Percentiles rank a stretch among this genome's conserved stretches.
These are phyloP conservation scores for Mareca strepera DNA, from an alignment of 2,797 vertebrate species.

Conservation along the genomic window DNA sequence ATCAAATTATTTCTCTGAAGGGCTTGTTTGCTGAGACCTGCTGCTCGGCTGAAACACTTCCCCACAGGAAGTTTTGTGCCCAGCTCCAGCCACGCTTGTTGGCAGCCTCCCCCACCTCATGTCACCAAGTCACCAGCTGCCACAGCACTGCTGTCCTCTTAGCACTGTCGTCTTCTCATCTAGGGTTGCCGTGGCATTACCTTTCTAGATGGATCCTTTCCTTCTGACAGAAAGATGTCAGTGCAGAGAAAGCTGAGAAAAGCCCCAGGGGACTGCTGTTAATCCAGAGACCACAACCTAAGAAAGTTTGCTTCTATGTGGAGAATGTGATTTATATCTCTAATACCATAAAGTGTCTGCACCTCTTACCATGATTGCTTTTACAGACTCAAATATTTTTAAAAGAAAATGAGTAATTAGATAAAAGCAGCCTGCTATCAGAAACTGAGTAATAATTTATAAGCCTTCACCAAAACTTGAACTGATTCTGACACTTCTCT, in stretches of 20 bases:
- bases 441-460: constrained; percentile 1
- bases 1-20: not conserved
- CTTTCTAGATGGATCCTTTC: not conserved
- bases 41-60: not conserved
- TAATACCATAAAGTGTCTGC: not conserved
- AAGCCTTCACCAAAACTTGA: not conserved
- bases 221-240: not conserved
- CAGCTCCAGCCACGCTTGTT: not conserved
- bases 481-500: constrained; percentile 18
- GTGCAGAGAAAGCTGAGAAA: not conserved
- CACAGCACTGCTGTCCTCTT: not conserved
- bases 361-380: not conserved
- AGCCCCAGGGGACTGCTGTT: not conserved
- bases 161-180: not conserved
- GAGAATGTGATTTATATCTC: not conserved
- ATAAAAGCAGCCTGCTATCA: not conserved
- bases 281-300: not conserved
- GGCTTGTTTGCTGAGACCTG: not conserved
- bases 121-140: not conserved
- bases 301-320: not conserved
- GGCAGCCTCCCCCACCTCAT: not conserved
- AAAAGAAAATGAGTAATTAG: constrained; percentile 12
- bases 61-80: not conserved
- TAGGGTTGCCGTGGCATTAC: not conserved
- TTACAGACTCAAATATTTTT: constrained; percentile 2